Percentiles rank a stretch among this genome's conserved stretches.
phyloP scores from a whole-genome alignment of 2,888 invertebrate genomes.

The Nebria brevicollis region DNA sequence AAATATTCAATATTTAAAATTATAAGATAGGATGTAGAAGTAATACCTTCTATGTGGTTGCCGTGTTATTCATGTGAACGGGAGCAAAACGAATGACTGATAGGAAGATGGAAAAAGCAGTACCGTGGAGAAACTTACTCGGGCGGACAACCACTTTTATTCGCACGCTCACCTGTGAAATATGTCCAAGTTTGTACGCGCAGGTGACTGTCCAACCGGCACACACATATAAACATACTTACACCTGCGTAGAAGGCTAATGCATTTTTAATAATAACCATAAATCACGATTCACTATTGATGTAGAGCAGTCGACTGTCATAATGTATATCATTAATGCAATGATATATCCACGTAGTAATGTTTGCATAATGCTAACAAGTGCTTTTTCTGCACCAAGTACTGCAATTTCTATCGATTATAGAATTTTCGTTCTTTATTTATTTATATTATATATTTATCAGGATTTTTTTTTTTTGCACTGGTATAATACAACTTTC shows the following conservation, averaged over 20 bases:
- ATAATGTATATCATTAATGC: slow-evolving; percentile 13
- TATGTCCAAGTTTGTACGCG: neutral
- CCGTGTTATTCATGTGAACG: neutral
- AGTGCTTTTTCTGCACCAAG: neutral
- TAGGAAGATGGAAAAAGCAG: neutral
- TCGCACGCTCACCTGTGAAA: neutral
- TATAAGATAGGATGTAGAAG: neutral
- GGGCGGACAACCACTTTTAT: neutral
- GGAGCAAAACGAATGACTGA: neutral
- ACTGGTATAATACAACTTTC: neutral
- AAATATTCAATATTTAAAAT: too few relatives aligned
- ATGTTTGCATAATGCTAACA: neutral
- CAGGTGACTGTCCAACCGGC: neutral
- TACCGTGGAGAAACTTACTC: neutral
- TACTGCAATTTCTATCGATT: neutral
- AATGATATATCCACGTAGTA: neutral
- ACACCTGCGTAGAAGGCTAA: neutral
- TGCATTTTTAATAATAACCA: slow-evolving; percentile 11
- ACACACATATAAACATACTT: neutral
- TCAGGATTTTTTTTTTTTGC: neutral
- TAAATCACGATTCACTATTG: slow-evolving; percentile 11
- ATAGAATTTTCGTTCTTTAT: neutral
- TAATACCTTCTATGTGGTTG: neutral
- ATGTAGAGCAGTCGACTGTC: slow-evolving; percentile 6
- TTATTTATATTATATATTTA: neutral